These are phyloP conservation scores for Sarcophaga bullata DNA, from an alignment of 1,140 invertebrate genomes.

Conservation along the genomic window DNA sequence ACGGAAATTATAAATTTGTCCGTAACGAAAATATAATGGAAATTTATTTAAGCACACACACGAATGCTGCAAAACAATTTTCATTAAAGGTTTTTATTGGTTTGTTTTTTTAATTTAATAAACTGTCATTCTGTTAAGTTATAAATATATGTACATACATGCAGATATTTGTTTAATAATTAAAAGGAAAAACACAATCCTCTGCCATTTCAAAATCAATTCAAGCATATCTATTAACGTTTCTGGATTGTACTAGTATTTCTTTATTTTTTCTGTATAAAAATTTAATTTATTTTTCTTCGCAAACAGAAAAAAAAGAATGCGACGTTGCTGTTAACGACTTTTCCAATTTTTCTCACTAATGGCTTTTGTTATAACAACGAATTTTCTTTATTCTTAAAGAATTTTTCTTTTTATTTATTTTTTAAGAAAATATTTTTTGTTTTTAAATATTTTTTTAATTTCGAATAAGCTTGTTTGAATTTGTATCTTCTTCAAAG, in stretches of 20 bases:
- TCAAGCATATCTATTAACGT: neutral
- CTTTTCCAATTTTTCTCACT: conserved; percentile 64
- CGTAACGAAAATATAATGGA: conserved; percentile 35
- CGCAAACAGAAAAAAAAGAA: conserved; percentile 17
- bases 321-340: conserved; percentile 51
- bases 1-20: conserved; percentile 64
- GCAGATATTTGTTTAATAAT: neutral
- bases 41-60: conserved; percentile 47
- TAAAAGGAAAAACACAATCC: neutral
- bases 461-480: too few relatives aligned
- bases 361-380: conserved; percentile 54
- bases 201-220: neutral
- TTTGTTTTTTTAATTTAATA: conserved; percentile 14
- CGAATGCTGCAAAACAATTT: conserved; percentile 36
- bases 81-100: too few relatives aligned
- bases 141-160: neutral
- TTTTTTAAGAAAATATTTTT: too few relatives aligned
- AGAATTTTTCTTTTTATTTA: too few relatives aligned
- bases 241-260: neutral
- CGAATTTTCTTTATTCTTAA: too few relatives aligned
- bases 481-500: too few relatives aligned
- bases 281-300: conserved; percentile 28
- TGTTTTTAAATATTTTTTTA: too few relatives aligned
- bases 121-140: neutral
- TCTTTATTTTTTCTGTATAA: conserved; percentile 8